These are phyloP conservation scores for Phyllotis vaccarum DNA, from an alignment of 2,797 vertebrate species.

Conservation along the genomic window DNA sequence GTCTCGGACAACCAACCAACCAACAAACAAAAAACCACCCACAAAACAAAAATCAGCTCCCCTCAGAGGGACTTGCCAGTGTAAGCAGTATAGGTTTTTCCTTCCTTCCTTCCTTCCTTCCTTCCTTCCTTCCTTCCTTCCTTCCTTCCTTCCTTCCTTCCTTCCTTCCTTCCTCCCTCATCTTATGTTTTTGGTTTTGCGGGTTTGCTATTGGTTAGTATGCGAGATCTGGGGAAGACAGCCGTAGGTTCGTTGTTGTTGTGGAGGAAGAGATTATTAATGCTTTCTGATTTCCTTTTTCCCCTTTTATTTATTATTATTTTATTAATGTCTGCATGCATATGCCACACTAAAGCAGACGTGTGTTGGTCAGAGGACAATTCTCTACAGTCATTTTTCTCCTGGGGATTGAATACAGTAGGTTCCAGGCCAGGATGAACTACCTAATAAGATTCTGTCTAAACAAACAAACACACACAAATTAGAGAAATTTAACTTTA, in stretches of 20 bases:
- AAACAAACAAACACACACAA: neutral
- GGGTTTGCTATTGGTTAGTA: no score
- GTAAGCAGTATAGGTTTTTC: neutral
- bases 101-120: neutral
- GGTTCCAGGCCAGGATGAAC: neutral
- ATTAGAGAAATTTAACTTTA: neutral
- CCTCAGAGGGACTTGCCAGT: no score
- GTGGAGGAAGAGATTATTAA: neutral
- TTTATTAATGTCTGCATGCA: neutral
- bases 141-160: no score
- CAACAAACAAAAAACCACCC: neutral
- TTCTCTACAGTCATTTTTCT: neutral
- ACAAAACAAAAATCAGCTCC: neutral
- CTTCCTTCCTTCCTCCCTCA: no score
- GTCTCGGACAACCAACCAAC: no score
- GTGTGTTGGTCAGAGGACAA: neutral
- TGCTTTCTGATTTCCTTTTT: neutral
- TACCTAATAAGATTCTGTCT: neutral
- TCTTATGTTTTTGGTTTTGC: no score
- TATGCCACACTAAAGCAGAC: neutral
- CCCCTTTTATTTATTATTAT: neutral
- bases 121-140: no score
- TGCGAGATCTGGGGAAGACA: no score
- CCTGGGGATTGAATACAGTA: neutral
- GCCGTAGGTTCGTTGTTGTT: no score